These are phyloP conservation scores for Erythrocercus mccallii DNA, from an alignment of 2,113 vertebrate species.

Conservation along the genomic window DNA sequence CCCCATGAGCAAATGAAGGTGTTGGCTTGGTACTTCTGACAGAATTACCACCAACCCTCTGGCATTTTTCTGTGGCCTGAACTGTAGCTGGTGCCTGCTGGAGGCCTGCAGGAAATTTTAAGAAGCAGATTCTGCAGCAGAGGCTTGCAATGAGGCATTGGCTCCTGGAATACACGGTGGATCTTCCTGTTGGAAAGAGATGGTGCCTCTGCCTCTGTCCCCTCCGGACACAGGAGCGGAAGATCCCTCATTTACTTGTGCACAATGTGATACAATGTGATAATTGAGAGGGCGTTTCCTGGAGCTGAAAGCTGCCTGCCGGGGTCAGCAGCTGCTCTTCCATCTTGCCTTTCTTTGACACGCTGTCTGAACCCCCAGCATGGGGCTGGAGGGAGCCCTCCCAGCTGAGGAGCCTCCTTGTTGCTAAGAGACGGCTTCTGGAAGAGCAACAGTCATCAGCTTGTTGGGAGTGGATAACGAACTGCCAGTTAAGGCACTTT, in stretches of 20 bases:
- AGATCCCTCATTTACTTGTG: not conserved
- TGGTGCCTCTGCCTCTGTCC: not conserved
- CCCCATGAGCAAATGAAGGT: rapidly evolving
- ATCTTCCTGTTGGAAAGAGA: slow-evolving; percentile 23
- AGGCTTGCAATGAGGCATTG: not conserved
- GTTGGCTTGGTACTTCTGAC: not conserved
- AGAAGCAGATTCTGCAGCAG: not conserved
- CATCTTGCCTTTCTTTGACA: not conserved
- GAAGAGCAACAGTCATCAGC: slow-evolving; percentile 9
- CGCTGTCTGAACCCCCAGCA: not conserved
- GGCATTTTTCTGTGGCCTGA: not conserved
- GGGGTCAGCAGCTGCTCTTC: not conserved
- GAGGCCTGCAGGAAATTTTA: not conserved
- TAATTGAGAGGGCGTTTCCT: slow-evolving; percentile 35
- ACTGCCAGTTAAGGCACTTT: not conserved
- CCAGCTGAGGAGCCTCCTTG: not conserved
- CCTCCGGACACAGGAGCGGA: rapidly evolving
- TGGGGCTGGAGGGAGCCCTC: not conserved
- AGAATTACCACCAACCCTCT: not conserved
- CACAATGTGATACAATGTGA: slow-evolving; percentile 4
- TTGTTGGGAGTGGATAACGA: not conserved
- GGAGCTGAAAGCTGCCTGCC: slow-evolving; percentile 6
- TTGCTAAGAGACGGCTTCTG: not conserved
- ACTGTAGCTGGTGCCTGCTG: not conserved
- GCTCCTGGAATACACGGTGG: not conserved